A percentile compares a stretch with the other conserved stretches of the same genome.
Conservation (phyloP, 2,113 vertebrate genomes). For the Laticauda laticaudata region DNA sequence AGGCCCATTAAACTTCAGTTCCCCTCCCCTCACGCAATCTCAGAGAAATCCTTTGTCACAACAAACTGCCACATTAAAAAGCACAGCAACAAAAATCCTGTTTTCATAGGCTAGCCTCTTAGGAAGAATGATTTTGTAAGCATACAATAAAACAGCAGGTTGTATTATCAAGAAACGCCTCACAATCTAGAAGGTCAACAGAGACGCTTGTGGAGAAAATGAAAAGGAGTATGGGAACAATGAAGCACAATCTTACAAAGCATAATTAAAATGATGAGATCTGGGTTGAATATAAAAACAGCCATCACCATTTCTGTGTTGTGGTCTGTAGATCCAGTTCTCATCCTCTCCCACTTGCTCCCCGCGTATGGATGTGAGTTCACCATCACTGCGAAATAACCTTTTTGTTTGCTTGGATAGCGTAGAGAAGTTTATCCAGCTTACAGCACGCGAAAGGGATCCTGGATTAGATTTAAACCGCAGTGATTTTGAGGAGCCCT, state of each 20-base stretch:
- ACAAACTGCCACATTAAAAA: not conserved
- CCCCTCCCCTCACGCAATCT: conserved; percentile 1
- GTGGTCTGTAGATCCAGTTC: conserved; percentile 84
- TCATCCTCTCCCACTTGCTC: conserved; percentile 76
- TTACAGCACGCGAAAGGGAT: conserved; percentile 85
- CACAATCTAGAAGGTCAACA: conserved; percentile 3
- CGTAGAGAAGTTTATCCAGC: conserved; percentile 91
- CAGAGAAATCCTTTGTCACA: not conserved
- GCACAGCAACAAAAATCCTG: not conserved
- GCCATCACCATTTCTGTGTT: conserved; percentile 84
- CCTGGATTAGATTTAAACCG: conserved; percentile 78
- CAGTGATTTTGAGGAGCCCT: conserved; percentile 78
- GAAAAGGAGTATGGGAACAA: not conserved
- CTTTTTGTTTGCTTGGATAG: conserved; percentile 86
- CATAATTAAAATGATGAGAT: conserved; percentile 9
- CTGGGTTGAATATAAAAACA: conserved; percentile 24
- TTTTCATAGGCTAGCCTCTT: not conserved
- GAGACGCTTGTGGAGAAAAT: not conserved
- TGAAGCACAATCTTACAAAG: not conserved
- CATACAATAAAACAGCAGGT: not conserved
- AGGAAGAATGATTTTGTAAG: not conserved
- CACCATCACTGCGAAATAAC: conserved; percentile 88
- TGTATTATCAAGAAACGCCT: not conserved
- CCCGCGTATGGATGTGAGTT: conserved; percentile 73
- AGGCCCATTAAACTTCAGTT: not conserved